Evolutionary conservation across 2,113 vertebrate species (phyloP), one percentile per base, ranked within the genome.

Genomic region (Prunella himalayana): DNA sequence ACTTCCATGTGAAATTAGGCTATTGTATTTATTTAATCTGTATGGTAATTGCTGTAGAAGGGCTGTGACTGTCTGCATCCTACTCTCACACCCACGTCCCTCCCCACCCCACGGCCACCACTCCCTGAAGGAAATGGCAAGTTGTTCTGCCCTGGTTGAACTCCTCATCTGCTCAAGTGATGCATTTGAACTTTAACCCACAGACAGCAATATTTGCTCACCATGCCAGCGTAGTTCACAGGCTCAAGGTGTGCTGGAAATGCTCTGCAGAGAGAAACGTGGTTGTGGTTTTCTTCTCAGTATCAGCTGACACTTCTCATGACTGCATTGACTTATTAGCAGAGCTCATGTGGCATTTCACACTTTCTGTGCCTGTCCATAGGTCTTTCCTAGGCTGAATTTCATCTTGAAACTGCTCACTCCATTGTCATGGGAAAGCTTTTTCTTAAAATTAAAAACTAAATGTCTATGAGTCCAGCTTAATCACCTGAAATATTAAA

Each of bases 141-240:
- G 73, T 85, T 56, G 73, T 69, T 94, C 50, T 82, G 71, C 51
- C 54, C 89, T 61, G 73, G 31, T 41, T 65, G 75, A 81, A 57
- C 66, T 86, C 53, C 78, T 94, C 79, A 78, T 92, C 80, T 85
- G 88, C 25, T 83, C 89, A 82, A 77, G 68, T 44, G 79, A 89
- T 97, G 94, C 37, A 7, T 96, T 96, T 97, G 92, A 95, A 96
- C 96, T 95, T 96, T 97, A 93, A 97, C 94, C 96, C 47, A 5
- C 12, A 53, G 76, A 86, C 87, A 93, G 80, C 83, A 96, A 96
- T 92, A 95, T 96, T 96, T 93, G 63, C 56, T 96, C 25, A 10
- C 88, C 66, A 83, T 87, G 90, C 92, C 93, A 96, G 86, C n/a
- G 0, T 75, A 15, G n/a, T 75, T 82, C 56, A 28, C 3, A 6